Evolutionary conservation across 2,797 vertebrate species (phyloP), one percentile per base, ranked within the genome.

Genomic region (Gorsachius magnificus): DNA sequence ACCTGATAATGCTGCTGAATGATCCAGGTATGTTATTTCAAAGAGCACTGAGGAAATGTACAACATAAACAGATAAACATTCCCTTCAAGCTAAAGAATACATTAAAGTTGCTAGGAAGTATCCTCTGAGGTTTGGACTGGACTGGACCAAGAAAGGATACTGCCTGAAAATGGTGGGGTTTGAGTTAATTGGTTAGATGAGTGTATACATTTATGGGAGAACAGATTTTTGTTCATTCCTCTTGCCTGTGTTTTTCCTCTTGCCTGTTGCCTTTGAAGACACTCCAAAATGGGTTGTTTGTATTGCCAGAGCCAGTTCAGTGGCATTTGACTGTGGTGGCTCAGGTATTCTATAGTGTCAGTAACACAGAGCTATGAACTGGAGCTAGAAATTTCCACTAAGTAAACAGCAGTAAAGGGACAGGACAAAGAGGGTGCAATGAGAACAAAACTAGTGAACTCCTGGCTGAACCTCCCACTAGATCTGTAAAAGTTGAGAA

Each of bases 1-100:
- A 99, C 97, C 96, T 99, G 41, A 99, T 99, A 68, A 99, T 99
- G 99, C 97, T 99, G 85, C 98, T 99, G 80, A 99, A 99, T 31
- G 99, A 99, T 91, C 99, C 99, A 90, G 99, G 99, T 99, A 97
- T 90, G 97, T 93, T 87, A 57, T 82, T 92, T 72, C 38, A 43
- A 79, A 90, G 53, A 78, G 6, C 35, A 33, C 10, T 17, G 35
- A 38, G 29, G 43, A 89, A 90, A 58, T 12, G 16, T 60, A 35
- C 26, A 65, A 18, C 9, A 21, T 38, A 50, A 80, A 71, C 17
- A 38, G 36, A 43, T 74, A 68, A 10, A 31, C 15, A 24, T 72
- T 10, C 29, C 13, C 74, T 92, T 10, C 33, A 24, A 5, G 54
- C 8, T 68, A 50, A 64, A 78, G 70, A 75, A 87, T 77, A 33